Base-by-base conservation (phyloP, 1,140 invertebrate genomes). In the Drosophila leontia region DNA sequence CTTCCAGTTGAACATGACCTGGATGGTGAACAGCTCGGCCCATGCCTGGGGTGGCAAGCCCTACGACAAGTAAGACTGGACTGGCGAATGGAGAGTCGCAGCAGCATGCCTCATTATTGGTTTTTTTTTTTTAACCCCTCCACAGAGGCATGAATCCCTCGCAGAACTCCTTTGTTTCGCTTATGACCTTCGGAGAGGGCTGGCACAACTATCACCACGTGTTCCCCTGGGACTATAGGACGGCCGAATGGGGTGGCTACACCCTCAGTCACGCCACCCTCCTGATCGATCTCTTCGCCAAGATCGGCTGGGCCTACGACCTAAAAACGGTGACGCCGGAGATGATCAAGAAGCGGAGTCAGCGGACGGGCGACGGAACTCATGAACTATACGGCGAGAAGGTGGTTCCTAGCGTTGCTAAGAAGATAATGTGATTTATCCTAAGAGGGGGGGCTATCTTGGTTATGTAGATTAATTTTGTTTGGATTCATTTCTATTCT, bases 201-300 rank as follows among this genome's bases (percentile, higher is more conserved):
- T 98, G 97, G 95, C 98, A 99, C 92, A 99, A 99, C 93, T 99
- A 98, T 93, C 98, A 99, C 91, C 98, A 99, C 93, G 96, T 97
- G 0, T 99, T 99, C 93, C 98, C 98, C 0, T 93, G 97, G 95
- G 98, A 99, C 91, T 98, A 98, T 94, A 97, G 97, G 91, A 96
- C 97, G 5, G 94, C 96, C 7, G 97, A 98, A 90, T 94, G 97
- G 0, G 97, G 97, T 44, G 95, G 95, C 82, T 97, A 96, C 93
- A 94, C 94, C 12, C 92, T 96, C 11, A 99, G 99, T 88, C 94
- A 96, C 41, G 98, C 97, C 0, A 97, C 96, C 0, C 93, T 94
- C 2, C 97, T 98, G 88, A 98, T 99, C 74, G 97, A 99, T 82
- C 95, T 97, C 67, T 96, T 96, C 88, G 95, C 97, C 4, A 95